Evolutionary conservation across 2,888 invertebrate genomes (phyloP).

Genomic region (Spatulosminthurus flaviceps): DNA sequence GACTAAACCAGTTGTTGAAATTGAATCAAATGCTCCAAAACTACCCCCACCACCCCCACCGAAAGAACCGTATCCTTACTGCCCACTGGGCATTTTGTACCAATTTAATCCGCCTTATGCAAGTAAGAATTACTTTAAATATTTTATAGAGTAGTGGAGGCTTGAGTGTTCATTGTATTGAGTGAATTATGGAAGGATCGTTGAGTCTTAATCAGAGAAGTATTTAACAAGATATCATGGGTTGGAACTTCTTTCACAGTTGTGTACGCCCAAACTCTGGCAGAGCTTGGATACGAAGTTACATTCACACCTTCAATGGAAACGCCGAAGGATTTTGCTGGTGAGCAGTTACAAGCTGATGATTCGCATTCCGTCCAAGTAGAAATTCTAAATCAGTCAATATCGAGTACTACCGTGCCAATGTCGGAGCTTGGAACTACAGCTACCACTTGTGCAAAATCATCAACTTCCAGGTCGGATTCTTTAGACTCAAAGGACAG

Average conservation of each 20-base stretch:
- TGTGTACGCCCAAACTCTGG: conserved; percentile 60
- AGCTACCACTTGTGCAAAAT: not conserved
- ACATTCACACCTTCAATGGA: conserved; percentile 59
- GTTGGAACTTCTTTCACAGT: conserved; percentile 53
- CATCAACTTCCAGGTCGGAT: not conserved
- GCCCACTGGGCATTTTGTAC: conserved; percentile 62
- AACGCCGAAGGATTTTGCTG: conserved; percentile 50
- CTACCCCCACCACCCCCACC: conserved; percentile 59
- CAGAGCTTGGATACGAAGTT: conserved; percentile 62
- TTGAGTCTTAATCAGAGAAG: not conserved
- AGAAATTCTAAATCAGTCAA: conserved; percentile 5
- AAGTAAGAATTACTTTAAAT: conserved; percentile 50
- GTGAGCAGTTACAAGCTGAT: conserved; percentile 38
- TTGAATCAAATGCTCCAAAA: conserved; percentile 37
- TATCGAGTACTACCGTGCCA: not conserved
- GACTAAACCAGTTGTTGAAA: conserved; percentile 65
- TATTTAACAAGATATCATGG: not conserved
- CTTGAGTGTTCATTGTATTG: not conserved
- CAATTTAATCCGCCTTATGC: conserved; percentile 63
- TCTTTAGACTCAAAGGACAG: not conserved
- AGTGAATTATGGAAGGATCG: not conserved
- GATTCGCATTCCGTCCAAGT: not conserved
- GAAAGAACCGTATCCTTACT: conserved; percentile 61
- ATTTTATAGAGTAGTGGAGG: not conserved
- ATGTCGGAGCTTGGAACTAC: not conserved